These are phyloP conservation scores for Xestia rhomboidea DNA, from an alignment of 2,888 invertebrate species.

Conservation along the genomic window DNA sequence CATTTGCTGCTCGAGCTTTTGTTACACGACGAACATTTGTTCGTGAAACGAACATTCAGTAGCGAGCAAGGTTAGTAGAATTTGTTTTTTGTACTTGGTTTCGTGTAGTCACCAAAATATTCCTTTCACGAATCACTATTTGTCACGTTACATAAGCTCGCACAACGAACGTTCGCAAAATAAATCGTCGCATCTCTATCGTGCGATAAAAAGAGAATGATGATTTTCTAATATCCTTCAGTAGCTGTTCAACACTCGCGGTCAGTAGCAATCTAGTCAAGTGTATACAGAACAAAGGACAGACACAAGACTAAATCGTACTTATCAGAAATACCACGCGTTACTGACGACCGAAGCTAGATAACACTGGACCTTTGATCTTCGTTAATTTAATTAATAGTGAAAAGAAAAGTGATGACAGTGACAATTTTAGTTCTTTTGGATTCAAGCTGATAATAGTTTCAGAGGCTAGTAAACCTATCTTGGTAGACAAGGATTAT, in stretches of 20 bases:
- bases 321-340: neutral
- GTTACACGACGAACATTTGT: neutral
- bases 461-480: neutral
- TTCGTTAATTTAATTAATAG: slow-evolving; percentile 1
- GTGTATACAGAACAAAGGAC: slow-evolving; percentile 6
- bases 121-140: neutral
- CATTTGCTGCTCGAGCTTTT: neutral
- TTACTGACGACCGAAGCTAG: neutral
- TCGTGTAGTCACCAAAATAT: neutral
- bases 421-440: neutral
- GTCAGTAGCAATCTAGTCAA: neutral
- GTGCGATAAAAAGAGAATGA: neutral
- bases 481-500: neutral
- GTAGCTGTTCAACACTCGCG: neutral
- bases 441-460: neutral
- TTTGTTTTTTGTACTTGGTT: neutral
- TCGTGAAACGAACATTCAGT: neutral
- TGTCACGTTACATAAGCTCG: neutral
- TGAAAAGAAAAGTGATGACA: neutral
- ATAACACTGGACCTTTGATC: slow-evolving; percentile 1
- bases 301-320: neutral
- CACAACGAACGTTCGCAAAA: neutral
- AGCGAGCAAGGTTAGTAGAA: neutral
- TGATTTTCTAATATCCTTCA: neutral
- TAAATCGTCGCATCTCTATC: neutral